Percentiles rank a stretch among this genome's conserved stretches.
Evolutionary conservation across 2,888 invertebrate genomes (phyloP).

Genomic region (Laothoe populi): DNA sequence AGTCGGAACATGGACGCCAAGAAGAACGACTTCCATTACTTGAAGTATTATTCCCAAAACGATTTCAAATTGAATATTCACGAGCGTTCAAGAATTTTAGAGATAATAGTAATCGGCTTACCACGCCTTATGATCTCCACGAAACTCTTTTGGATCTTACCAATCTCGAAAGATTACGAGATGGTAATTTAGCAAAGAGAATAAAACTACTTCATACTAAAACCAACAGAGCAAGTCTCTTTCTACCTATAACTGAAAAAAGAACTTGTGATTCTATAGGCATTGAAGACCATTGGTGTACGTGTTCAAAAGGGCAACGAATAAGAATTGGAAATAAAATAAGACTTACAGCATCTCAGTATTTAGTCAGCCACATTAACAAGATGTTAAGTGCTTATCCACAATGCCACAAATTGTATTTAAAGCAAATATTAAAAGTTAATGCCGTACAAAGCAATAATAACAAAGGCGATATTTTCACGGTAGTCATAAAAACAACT

Average conservation of each 20-base stretch:
- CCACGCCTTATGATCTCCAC: conserved; percentile 90
- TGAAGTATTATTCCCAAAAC: conserved; percentile 87
- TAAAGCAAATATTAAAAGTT: conserved; percentile 64
- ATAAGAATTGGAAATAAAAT: conserved; percentile 75
- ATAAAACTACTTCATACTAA: conserved; percentile 60
- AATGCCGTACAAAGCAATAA: conserved; percentile 83
- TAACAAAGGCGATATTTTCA: conserved; percentile 77
- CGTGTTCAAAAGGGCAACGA: conserved; percentile 87
- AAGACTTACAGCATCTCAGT: conserved; percentile 83
- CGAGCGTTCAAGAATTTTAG: conserved; percentile 85
- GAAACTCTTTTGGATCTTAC: conserved; percentile 89
- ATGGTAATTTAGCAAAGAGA: conserved; percentile 48
- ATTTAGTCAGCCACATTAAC: conserved; percentile 87
- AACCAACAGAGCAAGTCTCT: conserved; percentile 87
- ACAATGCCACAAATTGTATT: conserved; percentile 86
- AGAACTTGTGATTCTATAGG: conserved; percentile 90
- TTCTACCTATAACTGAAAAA: conserved; percentile 86
- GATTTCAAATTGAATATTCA: conserved; percentile 86
- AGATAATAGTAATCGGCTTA: conserved; percentile 87
- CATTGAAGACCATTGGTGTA: conserved; percentile 93
- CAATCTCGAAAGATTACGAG: conserved; percentile 60
- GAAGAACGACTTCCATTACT: conserved; percentile 94
- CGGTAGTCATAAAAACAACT: conserved; percentile 82
- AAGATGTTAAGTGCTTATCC: conserved; percentile 81
- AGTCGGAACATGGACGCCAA: conserved; percentile 91